Conservation (phyloP, 2,888 invertebrate species). For the Hofmannophila pseudospretella region DNA sequence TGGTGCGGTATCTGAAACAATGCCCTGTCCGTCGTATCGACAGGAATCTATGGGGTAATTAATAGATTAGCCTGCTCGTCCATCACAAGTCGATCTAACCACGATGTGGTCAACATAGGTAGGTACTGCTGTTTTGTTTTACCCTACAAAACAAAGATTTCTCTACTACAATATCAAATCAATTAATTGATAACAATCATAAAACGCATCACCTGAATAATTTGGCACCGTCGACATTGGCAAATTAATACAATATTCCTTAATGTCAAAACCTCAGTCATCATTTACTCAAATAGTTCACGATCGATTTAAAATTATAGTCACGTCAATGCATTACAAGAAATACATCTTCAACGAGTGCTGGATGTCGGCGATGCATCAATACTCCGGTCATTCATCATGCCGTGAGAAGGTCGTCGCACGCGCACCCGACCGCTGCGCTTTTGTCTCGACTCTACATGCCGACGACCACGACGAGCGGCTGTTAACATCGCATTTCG, state of each 20-base stretch:
- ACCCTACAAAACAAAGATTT: slow-evolving; percentile 1
- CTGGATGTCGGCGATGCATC: slow-evolving; percentile 26
- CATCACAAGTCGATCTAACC: slow-evolving; percentile 44
- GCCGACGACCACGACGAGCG: slow-evolving; percentile 7
- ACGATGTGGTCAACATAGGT: too few species aligned
- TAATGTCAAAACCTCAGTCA: too few species aligned
- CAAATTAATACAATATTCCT: too few species aligned
- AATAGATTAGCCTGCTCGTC: slow-evolving; percentile 62
- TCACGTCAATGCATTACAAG: slow-evolving; percentile 15
- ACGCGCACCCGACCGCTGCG: slow-evolving; percentile 14
- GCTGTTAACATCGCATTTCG: slow-evolving; percentile 25
- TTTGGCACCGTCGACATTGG: too few species aligned
- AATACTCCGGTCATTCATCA: slow-evolving; percentile 36
- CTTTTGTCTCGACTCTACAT: slow-evolving; percentile 1
- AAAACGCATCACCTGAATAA: too few species aligned
- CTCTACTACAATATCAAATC: too few species aligned
- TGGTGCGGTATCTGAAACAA: slow-evolving; percentile 55
- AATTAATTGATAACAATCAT: too few species aligned
- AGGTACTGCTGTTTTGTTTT: too few species aligned
- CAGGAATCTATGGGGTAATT: slow-evolving; percentile 63
- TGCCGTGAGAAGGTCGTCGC: slow-evolving; percentile 27
- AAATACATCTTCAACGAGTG: slow-evolving; percentile 10
- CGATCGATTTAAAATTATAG: slow-evolving; percentile 5
- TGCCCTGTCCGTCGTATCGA: slow-evolving; percentile 56
- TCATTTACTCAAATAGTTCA: slow-evolving; percentile 1